Evolutionary conservation across 2,888 invertebrate species (phyloP).

Genomic region (Pandemis cinnamomeana): DNA sequence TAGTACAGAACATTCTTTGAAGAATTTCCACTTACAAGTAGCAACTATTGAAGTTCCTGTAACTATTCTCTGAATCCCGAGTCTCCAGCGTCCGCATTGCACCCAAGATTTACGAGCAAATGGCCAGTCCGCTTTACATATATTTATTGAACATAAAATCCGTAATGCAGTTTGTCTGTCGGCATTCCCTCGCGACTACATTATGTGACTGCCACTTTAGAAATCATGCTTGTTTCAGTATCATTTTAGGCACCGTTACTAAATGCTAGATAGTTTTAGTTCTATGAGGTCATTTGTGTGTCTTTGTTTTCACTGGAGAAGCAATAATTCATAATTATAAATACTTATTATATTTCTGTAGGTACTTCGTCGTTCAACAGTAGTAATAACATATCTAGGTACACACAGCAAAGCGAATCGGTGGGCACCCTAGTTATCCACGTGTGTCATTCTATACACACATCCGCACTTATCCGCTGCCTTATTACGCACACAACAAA

Average conservation of each 20-base stretch:
- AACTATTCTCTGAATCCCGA: neutral
- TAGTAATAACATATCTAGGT: neutral
- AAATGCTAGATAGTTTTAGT: neutral
- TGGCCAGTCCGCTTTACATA: slow-evolving; percentile 41
- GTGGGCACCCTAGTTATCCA: no score
- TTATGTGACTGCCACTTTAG: neutral
- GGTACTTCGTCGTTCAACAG: neutral
- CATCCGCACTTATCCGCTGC: no score
- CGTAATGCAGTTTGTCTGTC: slow-evolving; percentile 43
- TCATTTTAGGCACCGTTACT: neutral
- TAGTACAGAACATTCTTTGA: neutral
- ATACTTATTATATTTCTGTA: neutral
- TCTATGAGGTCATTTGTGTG: neutral
- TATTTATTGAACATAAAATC: slow-evolving; percentile 51
- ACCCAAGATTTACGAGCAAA: slow-evolving; percentile 43
- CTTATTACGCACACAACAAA: no score
- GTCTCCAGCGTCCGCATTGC: slow-evolving; percentile 42
- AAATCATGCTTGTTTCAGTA: slow-evolving; percentile 1
- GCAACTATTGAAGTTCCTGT: neutral
- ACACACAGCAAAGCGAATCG: no score
- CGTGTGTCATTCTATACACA: no score
- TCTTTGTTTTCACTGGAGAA: neutral
- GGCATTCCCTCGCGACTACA: neutral
- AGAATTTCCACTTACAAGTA: neutral
- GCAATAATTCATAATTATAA: neutral